Conservation (phyloP, 2,113 vertebrate genomes). For the Colistium nudipinnis region DNA sequence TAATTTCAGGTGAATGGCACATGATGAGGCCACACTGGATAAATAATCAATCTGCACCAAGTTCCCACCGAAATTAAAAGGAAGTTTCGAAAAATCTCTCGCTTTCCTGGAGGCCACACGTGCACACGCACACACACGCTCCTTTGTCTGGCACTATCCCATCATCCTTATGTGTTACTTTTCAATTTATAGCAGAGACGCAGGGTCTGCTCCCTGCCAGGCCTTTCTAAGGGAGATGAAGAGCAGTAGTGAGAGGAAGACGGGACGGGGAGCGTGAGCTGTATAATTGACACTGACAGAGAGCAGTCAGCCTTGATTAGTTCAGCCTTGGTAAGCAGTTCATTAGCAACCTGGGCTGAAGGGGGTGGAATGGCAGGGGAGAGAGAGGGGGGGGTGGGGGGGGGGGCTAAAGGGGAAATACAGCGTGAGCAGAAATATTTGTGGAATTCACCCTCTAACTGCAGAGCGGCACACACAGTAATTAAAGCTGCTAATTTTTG, state of each 20-base stretch:
- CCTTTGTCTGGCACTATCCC: slow-evolving; percentile 21
- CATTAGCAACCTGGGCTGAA: slow-evolving; percentile 75
- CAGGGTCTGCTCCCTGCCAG: slow-evolving; percentile 60
- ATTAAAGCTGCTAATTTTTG: slow-evolving; percentile 18
- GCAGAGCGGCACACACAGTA: slow-evolving; percentile 13
- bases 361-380: slow-evolving; percentile 35
- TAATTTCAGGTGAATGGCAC: background rate
- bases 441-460: slow-evolving; percentile 11
- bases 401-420: slow-evolving; percentile 55
- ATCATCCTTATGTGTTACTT: slow-evolving; percentile 76
- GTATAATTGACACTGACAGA: slow-evolving; percentile 85
- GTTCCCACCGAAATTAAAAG: slow-evolving; percentile 2
- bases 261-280: slow-evolving; percentile 55
- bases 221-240: slow-evolving; percentile 57
- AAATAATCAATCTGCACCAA: slow-evolving; percentile 23
- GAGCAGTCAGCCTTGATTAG: slow-evolving; percentile 85
- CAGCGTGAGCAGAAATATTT: slow-evolving; percentile 46
- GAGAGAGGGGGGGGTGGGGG: slow-evolving; percentile 53
- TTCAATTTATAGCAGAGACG: slow-evolving; percentile 78
- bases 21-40: slow-evolving; percentile 8
- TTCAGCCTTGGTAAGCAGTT: slow-evolving; percentile 83
- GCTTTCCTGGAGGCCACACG: background rate
- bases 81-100: slow-evolving; percentile 13
- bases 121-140: background rate
- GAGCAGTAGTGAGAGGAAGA: slow-evolving; percentile 50